Evolutionary conservation across 2,888 invertebrate genomes (phyloP).

Genomic region (Fragum whitleyi): DNA sequence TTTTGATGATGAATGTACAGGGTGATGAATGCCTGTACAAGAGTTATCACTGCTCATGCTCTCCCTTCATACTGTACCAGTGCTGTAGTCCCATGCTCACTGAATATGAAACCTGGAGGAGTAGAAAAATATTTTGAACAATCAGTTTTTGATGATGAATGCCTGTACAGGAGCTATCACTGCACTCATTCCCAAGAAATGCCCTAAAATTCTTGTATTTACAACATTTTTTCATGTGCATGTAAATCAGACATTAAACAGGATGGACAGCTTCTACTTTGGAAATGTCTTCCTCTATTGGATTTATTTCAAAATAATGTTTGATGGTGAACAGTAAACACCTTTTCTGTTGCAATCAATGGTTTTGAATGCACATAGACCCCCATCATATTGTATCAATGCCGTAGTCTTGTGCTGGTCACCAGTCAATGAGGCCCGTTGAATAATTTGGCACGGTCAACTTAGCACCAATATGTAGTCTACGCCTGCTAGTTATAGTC

Average conservation of each 20-base stretch:
- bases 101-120: conserved; percentile 90
- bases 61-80: conserved; percentile 90
- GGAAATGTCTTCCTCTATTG: no score
- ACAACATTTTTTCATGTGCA: no score
- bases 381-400: conserved; percentile 90
- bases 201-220: not conserved
- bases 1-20: conserved; percentile 82
- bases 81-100: conserved; percentile 93
- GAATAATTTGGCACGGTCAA: no score
- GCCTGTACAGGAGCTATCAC: conserved; percentile 87
- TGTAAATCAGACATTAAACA: not conserved
- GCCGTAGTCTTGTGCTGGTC: conserved; percentile 94
- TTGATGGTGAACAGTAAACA: no score
- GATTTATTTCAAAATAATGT: no score
- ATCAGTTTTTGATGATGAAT: conserved; percentile 83
- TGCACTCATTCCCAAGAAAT: conserved; percentile 75
- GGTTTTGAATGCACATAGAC: no score
- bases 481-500: no score
- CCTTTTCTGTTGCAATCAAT: no score
- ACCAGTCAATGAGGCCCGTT: no score
- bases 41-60: conserved; percentile 87
- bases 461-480: no score
- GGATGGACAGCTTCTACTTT: no score
- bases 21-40: conserved; percentile 85
- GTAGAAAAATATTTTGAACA: conserved; percentile 80